phyloP scores from a whole-genome alignment of 1,140 invertebrate species.

The Eueides isabella region DNA sequence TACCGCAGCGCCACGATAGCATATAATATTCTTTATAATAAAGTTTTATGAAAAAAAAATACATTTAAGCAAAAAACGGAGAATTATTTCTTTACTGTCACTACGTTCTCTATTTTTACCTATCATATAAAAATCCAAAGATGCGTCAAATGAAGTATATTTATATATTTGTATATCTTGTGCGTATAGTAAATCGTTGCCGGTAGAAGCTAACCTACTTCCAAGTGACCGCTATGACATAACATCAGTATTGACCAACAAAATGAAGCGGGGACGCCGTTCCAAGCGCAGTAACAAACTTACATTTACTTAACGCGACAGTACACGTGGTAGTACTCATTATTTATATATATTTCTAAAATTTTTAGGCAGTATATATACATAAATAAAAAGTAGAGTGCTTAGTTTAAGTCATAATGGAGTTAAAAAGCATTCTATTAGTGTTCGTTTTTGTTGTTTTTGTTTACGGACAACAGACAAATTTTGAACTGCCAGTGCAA shows the following conservation, averaged over 20 bases:
- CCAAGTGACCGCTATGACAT: constrained; percentile 43
- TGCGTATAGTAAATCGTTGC: background rate
- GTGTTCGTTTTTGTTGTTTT: constrained; percentile 46
- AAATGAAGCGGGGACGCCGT: constrained; percentile 35
- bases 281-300: constrained; percentile 25
- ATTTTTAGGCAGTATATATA: background rate
- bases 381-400: constrained; percentile 15
- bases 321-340: constrained; percentile 3
- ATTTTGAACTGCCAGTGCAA: constrained; percentile 89
- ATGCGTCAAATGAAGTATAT: background rate
- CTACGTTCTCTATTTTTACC: no score
- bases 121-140: background rate
- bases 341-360: constrained; percentile 5
- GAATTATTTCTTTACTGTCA: no score
- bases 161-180: background rate
- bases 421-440: constrained; percentile 19
- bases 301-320: constrained; percentile 22
- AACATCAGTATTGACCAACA: constrained; percentile 43
- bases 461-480: constrained; percentile 54
- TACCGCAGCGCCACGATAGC: no score
- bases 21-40: no score
- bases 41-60: no score
- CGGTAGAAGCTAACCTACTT: constrained; percentile 41
- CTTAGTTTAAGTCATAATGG: constrained; percentile 24
- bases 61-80: no score